Base-by-base conservation (phyloP, 2,797 vertebrate species). In the Neosilurus hyrtlii region DNA sequence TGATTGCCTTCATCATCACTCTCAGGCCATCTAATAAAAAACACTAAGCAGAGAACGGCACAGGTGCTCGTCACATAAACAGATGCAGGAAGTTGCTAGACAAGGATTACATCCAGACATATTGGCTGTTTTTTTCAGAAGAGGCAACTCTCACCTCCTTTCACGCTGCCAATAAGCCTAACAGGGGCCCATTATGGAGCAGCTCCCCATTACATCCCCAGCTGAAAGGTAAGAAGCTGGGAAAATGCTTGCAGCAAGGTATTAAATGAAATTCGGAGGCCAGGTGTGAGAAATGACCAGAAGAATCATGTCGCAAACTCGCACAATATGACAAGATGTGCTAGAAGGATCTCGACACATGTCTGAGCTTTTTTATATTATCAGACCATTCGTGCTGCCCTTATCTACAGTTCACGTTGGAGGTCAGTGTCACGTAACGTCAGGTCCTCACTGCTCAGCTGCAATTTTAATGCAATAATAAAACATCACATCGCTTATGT, bases 191-290 rank as follows among this genome's bases (percentile, higher is more conserved):
- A 71, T 83, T 81, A 83, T 67, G 63, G 72, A 35, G 30, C 73
- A 79, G 83, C 81, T 83, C 61, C 71, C 70, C 81, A 85, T 81
- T 73, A 86, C n/a, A 63, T 83, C 68, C 67, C 82, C 52, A 35
- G 77, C 30, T 56, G 72, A 35, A 59, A 68, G 43, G 71, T 30
- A 30, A 56, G 54, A 18, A 43, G 61, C 83, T 77, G 63, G 66
- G 77, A 77, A 80, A 81, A 82, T n/a, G 65, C 30, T 68, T 56
- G 67, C 14, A 43, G 72, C 26, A 62, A 24, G 43, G 63, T 43
- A 79, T 51, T 57, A 81, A 81, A 82, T 73, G 59, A 70, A 49
- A 72, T 71, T 49, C 37, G 49, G 9, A 15, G 82, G 24, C 30
- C 22, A 56, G 51, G 0, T n/a, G 1, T n/a, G 59, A n/a, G 18